phyloP scores from a whole-genome alignment of 2,888 invertebrate genomes.

The Lottia gigantea region DNA sequence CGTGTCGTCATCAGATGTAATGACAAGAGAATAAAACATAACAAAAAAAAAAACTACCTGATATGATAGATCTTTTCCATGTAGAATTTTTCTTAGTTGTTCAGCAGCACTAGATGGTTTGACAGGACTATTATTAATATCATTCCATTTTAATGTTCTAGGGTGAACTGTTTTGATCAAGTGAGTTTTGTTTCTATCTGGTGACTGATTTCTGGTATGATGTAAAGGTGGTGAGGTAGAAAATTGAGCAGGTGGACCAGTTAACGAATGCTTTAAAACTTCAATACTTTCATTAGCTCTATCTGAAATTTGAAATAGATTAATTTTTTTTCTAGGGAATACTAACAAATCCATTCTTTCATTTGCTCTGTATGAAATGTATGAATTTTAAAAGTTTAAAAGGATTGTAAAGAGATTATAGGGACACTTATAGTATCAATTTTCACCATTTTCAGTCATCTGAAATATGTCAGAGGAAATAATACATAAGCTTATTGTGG shows the following conservation, averaged over 20 bases:
- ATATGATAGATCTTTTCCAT: slow-evolving; percentile 13
- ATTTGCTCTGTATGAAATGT: too few relatives aligned
- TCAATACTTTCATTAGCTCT: slow-evolving; percentile 51
- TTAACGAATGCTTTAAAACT: slow-evolving; percentile 44
- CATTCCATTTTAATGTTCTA: slow-evolving; percentile 51
- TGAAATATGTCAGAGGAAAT: too few relatives aligned
- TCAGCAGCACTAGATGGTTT: slow-evolving; percentile 46
- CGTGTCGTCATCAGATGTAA: too few relatives aligned
- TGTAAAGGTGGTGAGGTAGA: slow-evolving; percentile 30
- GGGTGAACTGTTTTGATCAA: slow-evolving; percentile 50
- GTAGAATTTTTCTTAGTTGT: slow-evolving; percentile 41
- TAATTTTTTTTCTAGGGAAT: too few relatives aligned
- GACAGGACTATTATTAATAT: slow-evolving; percentile 39
- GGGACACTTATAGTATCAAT: too few relatives aligned
- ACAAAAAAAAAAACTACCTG: too few relatives aligned
- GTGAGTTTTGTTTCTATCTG: slow-evolving; percentile 42
- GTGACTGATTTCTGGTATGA: slow-evolving; percentile 9
- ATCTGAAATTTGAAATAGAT: slow-evolving; percentile 35
- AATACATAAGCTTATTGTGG: too few relatives aligned
- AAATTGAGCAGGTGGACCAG: slow-evolving; percentile 13
- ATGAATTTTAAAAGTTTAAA: too few relatives aligned
- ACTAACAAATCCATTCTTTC: too few relatives aligned
- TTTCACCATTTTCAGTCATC: too few relatives aligned
- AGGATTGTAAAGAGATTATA: too few relatives aligned
- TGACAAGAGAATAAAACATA: too few relatives aligned